Percentiles rank a stretch among this genome's conserved stretches.
These are phyloP conservation scores for Temnopleurus reevesii DNA, from an alignment of 53 echinoderm and acorn worm species.

Conservation along the genomic window DNA sequence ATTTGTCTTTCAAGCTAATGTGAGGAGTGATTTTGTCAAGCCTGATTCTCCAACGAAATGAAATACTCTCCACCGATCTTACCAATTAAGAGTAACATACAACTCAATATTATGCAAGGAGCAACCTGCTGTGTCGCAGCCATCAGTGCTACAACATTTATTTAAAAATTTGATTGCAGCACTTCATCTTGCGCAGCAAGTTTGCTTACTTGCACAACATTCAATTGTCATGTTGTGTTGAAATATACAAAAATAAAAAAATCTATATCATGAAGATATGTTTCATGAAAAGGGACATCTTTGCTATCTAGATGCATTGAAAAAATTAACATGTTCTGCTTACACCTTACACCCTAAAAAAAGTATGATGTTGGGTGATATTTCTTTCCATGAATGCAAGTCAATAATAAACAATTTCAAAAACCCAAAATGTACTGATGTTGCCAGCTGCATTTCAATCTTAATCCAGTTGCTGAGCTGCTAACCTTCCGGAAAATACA, in stretches of 20 bases:
- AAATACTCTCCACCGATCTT: not conserved
- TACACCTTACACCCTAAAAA: too few relatives aligned
- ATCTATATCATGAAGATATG: not conserved
- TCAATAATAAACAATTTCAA: too few relatives aligned
- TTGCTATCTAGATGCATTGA: not conserved
- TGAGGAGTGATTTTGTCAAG: not conserved
- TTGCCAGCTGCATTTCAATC: too few relatives aligned
- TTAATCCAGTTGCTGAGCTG: too few relatives aligned
- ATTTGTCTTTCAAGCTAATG: too few relatives aligned
- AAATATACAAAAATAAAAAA: not conserved
- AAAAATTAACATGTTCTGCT: too few relatives aligned
- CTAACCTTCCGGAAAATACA: too few relatives aligned
- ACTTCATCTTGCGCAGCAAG: not conserved
- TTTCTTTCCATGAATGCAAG: too few relatives aligned
- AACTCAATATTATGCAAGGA: not conserved
- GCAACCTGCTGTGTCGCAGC: not conserved
- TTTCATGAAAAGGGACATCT: not conserved
- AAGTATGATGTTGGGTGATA: too few relatives aligned
- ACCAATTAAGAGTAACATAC: not conserved
- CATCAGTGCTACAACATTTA: slow-evolving; percentile 44
- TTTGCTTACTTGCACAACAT: not conserved
- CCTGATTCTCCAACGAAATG: not conserved
- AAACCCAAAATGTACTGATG: too few relatives aligned
- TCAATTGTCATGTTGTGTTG: not conserved
- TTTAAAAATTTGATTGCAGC: not conserved